Evolutionary conservation across 92 coral and sea anemone species (phyloP), one percentile per base, ranked within the genome.

Genomic region (Porites evermanni): DNA sequence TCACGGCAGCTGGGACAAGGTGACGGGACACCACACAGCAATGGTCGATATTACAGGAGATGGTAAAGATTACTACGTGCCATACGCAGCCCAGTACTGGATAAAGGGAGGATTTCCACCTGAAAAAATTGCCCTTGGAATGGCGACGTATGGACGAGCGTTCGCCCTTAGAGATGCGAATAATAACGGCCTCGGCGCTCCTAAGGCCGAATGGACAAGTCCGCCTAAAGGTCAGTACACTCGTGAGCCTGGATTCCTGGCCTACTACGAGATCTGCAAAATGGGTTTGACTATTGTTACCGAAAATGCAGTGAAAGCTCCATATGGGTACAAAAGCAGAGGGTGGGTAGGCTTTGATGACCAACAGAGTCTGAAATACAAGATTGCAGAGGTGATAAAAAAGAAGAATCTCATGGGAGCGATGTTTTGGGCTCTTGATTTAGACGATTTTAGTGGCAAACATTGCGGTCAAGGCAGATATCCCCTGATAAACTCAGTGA

Each of bases 11-110:
- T 92, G 98, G 98, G 98, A 94, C 26, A 74, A 54, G 26, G 89
- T 82, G 79, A 94, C 95, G 20, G 95, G 98, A 0, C 98, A 94
- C 83, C 95, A 94, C 74, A 89, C 98, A 20, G 98, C 98, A 69
- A 89, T 94, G 93, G 91, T 87, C 16, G 79, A 80, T 74, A 89
- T 92, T 17, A 86, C 81, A 54, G 11, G 2, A 54, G 7, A 54
- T 16, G 88, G 87, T 60, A 94, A 93, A 58, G 65, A 91, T 67
- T 90, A 90, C 32, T 78, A 91, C n/a, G 85, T 87, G 29, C 89
- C 91, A 59, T 91, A 88, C 72, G 97, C 97, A 56, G 90, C 91
- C 8, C 85, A 90, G 53, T 85, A 91, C 78, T 94, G 97, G 95
- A 92, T 92, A 88, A 92, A 81, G 53, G 83, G 86, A 74, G 72